A percentile compares a stretch with the other conserved stretches of the same genome.
These are phyloP conservation scores for Macrotrachela quadricornifera DNA, from an alignment of 1,140 invertebrate genomes.

Conservation along the genomic window DNA sequence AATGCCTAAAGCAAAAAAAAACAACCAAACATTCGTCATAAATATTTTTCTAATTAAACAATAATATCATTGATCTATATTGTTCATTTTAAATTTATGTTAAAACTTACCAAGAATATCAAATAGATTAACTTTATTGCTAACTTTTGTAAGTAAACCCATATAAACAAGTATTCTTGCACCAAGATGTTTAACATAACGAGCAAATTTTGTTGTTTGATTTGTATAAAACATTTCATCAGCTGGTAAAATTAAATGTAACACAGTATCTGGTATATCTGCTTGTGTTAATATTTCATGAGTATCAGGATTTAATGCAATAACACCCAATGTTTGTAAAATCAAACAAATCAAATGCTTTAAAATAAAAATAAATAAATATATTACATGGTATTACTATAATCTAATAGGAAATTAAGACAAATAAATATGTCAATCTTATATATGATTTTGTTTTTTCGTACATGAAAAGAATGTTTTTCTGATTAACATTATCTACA, in stretches of 20 bases:
- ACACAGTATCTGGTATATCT: slow-evolving; percentile 42
- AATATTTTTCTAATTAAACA: no score
- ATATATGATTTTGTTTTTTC: no score
- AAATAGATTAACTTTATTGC: slow-evolving; percentile 36
- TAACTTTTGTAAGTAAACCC: slow-evolving; percentile 35
- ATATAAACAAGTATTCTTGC: slow-evolving; percentile 43
- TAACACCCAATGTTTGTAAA: slow-evolving; percentile 41
- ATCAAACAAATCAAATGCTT: slow-evolving; percentile 47
- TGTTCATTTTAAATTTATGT: not conserved
- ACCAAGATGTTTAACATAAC: slow-evolving; percentile 48
- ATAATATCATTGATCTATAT: no score
- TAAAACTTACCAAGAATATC: slow-evolving; percentile 20
- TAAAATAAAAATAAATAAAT: slow-evolving; percentile 7
- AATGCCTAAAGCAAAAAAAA: no score
- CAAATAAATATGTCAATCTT: not conserved
- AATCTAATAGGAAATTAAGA: not conserved
- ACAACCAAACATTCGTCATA: no score
- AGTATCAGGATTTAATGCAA: slow-evolving; percentile 38
- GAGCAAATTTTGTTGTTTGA: slow-evolving; percentile 46
- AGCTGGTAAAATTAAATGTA: slow-evolving; percentile 45
- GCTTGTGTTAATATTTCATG: slow-evolving; percentile 38
- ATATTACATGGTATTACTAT: not conserved
- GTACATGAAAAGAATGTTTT: no score
- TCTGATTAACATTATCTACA: no score
- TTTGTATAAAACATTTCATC: slow-evolving; percentile 56